Evolutionary conservation across 92 coral and sea anemone genomes (phyloP).

Genomic region (Phymanthus crucifer): DNA sequence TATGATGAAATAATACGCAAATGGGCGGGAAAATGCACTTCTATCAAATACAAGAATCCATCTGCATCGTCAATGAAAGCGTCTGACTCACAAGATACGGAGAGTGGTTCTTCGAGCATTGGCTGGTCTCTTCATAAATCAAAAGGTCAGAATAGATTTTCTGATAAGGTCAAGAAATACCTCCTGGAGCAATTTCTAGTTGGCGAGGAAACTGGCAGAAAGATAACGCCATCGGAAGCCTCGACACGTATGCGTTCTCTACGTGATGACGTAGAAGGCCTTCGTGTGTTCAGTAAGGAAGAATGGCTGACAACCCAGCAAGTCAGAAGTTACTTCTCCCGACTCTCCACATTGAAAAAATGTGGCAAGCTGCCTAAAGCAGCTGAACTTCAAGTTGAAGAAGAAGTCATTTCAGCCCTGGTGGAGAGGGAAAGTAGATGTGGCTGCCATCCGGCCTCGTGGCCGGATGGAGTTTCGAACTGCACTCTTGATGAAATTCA

Average conservation of each 20-base stretch:
- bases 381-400: constrained; percentile 24
- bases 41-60: constrained; percentile 4
- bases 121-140: constrained; percentile 34
- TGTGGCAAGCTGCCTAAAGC: no score
- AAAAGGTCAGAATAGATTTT: constrained; percentile 17
- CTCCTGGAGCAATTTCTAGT: constrained; percentile 37
- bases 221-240: no score
- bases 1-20: constrained; percentile 36
- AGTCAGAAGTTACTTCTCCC: not conserved
- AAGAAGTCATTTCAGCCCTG: constrained; percentile 12
- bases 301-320: constrained; percentile 32
- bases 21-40: constrained; percentile 46
- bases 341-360: not conserved
- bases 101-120: not conserved
- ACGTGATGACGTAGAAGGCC: no score
- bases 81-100: not conserved
- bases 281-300: constrained; percentile 21
- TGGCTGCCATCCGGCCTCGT: no score
- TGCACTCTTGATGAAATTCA: no score
- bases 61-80: not conserved
- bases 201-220: constrained; percentile 38
- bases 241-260: no score
- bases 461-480: no score
- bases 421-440: not conserved
- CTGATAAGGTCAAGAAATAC: constrained; percentile 32